phyloP scores from a whole-genome alignment of 2,797 vertebrate genomes.

The Galago senegalensis region DNA sequence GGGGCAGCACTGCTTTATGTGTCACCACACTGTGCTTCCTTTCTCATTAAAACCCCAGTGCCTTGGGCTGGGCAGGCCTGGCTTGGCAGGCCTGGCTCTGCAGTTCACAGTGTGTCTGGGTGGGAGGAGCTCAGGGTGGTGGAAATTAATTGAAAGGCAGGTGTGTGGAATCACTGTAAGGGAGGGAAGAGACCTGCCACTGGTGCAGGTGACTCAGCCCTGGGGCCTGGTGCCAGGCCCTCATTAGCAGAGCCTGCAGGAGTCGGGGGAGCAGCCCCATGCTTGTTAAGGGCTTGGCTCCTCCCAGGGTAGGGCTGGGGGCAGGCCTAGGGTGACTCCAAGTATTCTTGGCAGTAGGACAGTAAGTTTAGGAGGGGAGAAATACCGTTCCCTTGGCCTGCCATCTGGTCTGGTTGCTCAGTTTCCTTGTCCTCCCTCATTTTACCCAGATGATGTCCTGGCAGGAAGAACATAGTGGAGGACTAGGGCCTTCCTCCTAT shows the following conservation, averaged over 20 bases:
- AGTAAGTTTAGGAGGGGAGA: neutral
- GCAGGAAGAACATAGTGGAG: neutral
- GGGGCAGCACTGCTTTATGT: slow-evolving; percentile 50
- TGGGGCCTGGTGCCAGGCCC: slow-evolving; percentile 34
- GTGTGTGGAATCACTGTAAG: slow-evolving; percentile 10
- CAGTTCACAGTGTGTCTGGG: neutral
- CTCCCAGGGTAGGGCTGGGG: neutral
- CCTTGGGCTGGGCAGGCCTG: neutral
- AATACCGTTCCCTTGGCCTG: neutral
- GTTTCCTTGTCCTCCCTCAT: neutral
- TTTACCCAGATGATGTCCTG: neutral
- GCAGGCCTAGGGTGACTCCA: slow-evolving; percentile 43
- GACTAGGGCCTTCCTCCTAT: neutral
- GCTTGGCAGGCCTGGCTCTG: neutral
- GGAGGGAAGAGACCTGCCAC: slow-evolving; percentile 68
- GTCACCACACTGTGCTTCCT: slow-evolving; percentile 51
- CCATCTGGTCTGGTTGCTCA: neutral
- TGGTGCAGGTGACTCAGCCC: slow-evolving; percentile 85
- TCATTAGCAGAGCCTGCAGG: slow-evolving; percentile 68
- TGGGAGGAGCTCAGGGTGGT: slow-evolving; percentile 37
- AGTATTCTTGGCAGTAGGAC: slow-evolving; percentile 2
- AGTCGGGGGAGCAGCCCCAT: slow-evolving; percentile 44
- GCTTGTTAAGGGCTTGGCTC: neutral
- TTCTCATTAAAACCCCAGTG: neutral
- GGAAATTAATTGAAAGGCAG: slow-evolving; percentile 66